phyloP scores from a whole-genome alignment of 23 tunicate genomes.

The Oikopleura dioica region DNA sequence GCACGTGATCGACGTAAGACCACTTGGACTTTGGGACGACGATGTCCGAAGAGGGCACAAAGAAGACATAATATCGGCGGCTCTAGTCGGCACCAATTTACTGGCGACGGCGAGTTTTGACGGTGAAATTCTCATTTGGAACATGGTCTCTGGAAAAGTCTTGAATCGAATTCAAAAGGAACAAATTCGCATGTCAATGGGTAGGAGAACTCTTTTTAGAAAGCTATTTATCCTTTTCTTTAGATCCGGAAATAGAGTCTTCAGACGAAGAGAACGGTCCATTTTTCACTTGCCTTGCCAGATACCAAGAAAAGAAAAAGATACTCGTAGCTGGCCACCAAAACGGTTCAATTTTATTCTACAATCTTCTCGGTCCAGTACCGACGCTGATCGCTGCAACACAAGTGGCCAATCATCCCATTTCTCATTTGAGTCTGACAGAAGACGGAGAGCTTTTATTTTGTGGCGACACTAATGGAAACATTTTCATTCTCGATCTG shows the following conservation, averaged over 20 bases:
- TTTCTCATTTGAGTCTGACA: not conserved
- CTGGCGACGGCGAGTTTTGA: slow-evolving; percentile 70
- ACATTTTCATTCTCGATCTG: not conserved
- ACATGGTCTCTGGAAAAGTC: slow-evolving; percentile 49
- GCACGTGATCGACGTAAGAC: not conserved
- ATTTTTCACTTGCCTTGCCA: too few species aligned
- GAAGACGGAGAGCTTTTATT: not conserved
- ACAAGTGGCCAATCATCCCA: not conserved
- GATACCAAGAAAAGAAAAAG: not conserved
- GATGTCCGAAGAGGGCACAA: slow-evolving; percentile 22
- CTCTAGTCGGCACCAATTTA: slow-evolving; percentile 33
- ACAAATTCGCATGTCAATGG: too few species aligned
- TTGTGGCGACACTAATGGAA: not conserved
- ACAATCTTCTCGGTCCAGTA: not conserved
- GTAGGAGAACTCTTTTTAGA: too few species aligned
- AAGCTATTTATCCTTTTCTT: too few species aligned
- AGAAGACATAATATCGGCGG: slow-evolving; percentile 53
- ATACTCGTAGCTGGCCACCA: not conserved
- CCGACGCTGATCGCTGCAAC: not conserved
- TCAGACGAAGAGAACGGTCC: too few species aligned
- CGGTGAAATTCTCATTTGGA: slow-evolving; percentile 74
- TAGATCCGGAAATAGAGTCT: too few species aligned
- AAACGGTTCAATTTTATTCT: not conserved
- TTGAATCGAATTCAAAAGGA: slow-evolving; percentile 23
- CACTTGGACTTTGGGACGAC: not conserved